Base-by-base conservation (phyloP, 2,113 vertebrate species). In the Azemiops feae region DNA sequence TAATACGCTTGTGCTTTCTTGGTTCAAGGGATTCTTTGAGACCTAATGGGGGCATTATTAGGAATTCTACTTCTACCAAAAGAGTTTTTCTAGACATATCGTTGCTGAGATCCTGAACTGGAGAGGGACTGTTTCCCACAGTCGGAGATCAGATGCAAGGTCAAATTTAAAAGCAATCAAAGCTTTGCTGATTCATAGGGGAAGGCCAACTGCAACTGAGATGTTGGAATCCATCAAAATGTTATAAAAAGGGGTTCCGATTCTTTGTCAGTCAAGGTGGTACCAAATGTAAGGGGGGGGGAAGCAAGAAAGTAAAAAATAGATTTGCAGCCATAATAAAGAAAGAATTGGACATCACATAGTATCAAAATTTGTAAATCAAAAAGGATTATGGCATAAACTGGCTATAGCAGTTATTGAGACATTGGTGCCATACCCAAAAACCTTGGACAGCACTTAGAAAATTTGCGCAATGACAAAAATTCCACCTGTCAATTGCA, bases 131-230 rank as follows among this genome's bases (percentile, higher is more conserved):
- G 0, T 92, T 96, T 95, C 94, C 93, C 88, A 92, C 43, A 20
- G 92, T 88, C 93, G 93, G 55, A 92, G 91, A 93, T 23, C 58
- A 74, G 69, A 81, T 81, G 93, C 89, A 91, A 53, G 92, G 53
- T 87, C 5, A 74, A 93, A 95, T 95, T 92, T 93, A 81, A 39
- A 6, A 2, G 5, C 5, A 9, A 90, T 92, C n/a, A 81, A 81
- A 39, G 34, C 18, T 81, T 81, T 39, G 69, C 22, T 81, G 69
- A 39, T 20, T 81, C 69, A 39, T 81, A 8, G 27, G 1, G 27
- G 27, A 11, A 64, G 16, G 34, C 34, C 16, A 39, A 81, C 54
- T 55, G 54, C 1, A 20, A 55, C 54, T 55, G 3, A 55, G 54
- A 18, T 18, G 18, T 55, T 55, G 54, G 54, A 18, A 55, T 55